Evolutionary conservation across 2,113 vertebrate species (phyloP).

Genomic region (Chloebia gouldiae): DNA sequence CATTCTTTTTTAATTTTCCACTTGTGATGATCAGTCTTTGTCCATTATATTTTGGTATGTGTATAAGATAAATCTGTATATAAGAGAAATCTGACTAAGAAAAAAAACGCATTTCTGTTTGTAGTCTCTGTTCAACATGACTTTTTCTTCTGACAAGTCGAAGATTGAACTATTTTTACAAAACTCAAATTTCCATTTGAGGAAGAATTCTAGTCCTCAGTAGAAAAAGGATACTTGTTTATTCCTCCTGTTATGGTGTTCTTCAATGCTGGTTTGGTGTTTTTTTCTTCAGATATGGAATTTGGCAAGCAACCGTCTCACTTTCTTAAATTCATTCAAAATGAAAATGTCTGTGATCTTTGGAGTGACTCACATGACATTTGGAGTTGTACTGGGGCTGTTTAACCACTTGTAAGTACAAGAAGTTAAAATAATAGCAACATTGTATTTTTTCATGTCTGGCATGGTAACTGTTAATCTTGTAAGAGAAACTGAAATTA

Average conservation of each 20-base stretch:
- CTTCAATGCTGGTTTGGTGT: neutral
- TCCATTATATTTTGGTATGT: neutral
- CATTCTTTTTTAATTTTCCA: neutral
- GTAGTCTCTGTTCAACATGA: neutral
- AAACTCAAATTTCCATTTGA: neutral
- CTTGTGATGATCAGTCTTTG: neutral
- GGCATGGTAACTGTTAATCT: neutral
- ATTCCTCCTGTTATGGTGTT: neutral
- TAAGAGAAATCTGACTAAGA: neutral
- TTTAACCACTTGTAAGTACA: constrained; percentile 93
- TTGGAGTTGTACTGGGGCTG: constrained; percentile 87
- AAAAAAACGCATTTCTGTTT: neutral
- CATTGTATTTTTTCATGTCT: neutral
- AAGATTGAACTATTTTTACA: neutral
- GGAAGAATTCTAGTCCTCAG: neutral
- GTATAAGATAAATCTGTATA: neutral
- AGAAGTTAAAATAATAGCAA: neutral
- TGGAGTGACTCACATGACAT: constrained; percentile 92
- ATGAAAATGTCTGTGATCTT: constrained; percentile 99
- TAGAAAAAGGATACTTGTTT: neutral
- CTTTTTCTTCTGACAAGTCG: neutral
- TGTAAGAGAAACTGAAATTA: neutral
- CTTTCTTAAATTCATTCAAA: constrained; percentile 97
- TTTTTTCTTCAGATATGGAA: constrained; percentile 87
- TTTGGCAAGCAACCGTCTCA: constrained; percentile 91